These are phyloP conservation scores for Microdon myrmicae DNA, from an alignment of 2,888 invertebrate genomes.

Conservation along the genomic window DNA sequence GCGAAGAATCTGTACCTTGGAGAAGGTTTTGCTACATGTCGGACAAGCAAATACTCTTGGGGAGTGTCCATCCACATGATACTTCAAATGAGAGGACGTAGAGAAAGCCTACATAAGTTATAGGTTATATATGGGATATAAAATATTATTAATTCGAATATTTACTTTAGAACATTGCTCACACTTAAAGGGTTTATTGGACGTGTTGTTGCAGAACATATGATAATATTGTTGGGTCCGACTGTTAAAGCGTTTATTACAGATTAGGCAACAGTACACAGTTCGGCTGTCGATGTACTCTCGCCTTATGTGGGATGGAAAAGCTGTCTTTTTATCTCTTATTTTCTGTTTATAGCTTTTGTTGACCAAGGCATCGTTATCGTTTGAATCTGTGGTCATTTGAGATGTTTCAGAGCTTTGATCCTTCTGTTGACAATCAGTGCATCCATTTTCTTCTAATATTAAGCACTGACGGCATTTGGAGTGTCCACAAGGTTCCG, in stretches of 20 bases:
- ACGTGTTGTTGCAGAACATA: conserved; percentile 71
- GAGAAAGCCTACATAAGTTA: conserved; percentile 72
- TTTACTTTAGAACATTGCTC: conserved; percentile 61
- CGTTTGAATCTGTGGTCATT: not conserved
- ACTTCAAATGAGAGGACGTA: conserved; percentile 77
- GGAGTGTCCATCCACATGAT: conserved; percentile 75
- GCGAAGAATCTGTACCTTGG: conserved; percentile 76
- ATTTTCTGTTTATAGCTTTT: not conserved
- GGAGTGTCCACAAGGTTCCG: conserved; percentile 79
- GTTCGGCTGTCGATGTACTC: conserved; percentile 52
- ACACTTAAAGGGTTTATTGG: conserved; percentile 69
- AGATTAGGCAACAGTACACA: conserved; percentile 71
- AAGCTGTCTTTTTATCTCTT: conserved; percentile 2
- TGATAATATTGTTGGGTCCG: conserved; percentile 76
- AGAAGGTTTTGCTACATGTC: conserved; percentile 75
- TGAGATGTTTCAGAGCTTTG: not conserved
- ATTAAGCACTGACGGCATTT: conserved; percentile 80
- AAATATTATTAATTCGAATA: not conserved
- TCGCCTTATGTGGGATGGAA: conserved; percentile 51
- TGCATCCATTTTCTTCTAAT: conserved; percentile 74
- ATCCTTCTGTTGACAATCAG: conserved; percentile 55
- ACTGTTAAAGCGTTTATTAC: conserved; percentile 75
- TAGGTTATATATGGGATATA: not conserved
- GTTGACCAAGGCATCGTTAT: not conserved
- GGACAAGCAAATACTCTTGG: conserved; percentile 53